Evolutionary conservation across 2,797 vertebrate species (phyloP), one percentile per base, ranked within the genome.

Genomic region (Acrossocheilus wenchowensis): DNA sequence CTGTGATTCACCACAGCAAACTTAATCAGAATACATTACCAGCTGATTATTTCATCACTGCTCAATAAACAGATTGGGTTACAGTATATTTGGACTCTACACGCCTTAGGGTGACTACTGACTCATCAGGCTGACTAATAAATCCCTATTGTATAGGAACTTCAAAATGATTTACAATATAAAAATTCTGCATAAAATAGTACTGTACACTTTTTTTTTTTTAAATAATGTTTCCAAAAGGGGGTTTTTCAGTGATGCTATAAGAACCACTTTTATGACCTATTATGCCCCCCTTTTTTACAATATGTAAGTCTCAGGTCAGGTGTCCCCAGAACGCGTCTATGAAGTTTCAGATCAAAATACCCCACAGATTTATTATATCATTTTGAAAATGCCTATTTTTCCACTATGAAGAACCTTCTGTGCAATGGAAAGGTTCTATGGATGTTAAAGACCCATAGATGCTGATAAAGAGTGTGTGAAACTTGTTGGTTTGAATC

Each of bases 1-100:
- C 83, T 62, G n/a, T 86, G 88, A 87, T 66, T 78, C 79, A 86
- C 34, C 50, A 57, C 50, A 75, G 83, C 80, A 83, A 71, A 72
- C 84, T 69, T 45, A 14, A 78, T 26, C 73, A 71, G 52, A 73
- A 72, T 73, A 7, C 21, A 80, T 83, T 50, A 71, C 62, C 71
- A 83, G 50, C 39, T 71, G n/a, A 54, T 73, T 50, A 41, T 48
- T 77, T 72, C 60, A 77, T 78, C 45, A 78, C 57, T 39, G 54
- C 36, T 82, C n/a, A 79, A 69, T 68, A 54, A 78, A 68, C 74
- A 43, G 74, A 52, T 78, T n/a, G 43, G 43, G 45, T 66, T 66
- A 66, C 43, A 19, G 43, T 34, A 39, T n/a, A 77, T 77, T 77
- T 77, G 57, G 34, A 68, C 62, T 41, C 12, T 39, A 54, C 73